Percentiles rank a stretch among this genome's conserved stretches.
Evolutionary conservation across 2,888 invertebrate species (phyloP).

Genomic region (Trilocha varians): DNA sequence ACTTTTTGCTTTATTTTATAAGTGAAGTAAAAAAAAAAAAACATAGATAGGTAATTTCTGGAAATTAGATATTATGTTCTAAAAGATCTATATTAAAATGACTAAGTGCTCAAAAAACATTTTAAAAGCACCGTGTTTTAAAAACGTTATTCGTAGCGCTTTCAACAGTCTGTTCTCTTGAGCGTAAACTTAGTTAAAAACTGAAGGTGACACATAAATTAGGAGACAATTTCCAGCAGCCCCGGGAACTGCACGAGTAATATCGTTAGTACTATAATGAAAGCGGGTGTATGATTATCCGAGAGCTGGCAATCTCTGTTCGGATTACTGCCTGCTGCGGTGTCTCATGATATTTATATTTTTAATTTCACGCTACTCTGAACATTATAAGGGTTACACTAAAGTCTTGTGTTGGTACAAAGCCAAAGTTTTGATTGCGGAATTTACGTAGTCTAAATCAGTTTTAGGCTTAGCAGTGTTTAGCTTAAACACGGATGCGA

Average conservation of each 20-base stretch:
- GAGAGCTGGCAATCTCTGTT: slow-evolving; percentile 26
- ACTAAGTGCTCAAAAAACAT: too few relatives aligned
- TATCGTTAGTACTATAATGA: slow-evolving; percentile 10
- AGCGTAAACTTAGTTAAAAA: background rate
- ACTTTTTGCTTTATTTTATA: too few relatives aligned
- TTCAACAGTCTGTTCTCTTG: background rate
- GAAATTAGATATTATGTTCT: too few relatives aligned
- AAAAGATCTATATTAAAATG: too few relatives aligned
- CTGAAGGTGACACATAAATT: background rate
- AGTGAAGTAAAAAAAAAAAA: too few relatives aligned
- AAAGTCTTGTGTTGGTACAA: slow-evolving; percentile 30
- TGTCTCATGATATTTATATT: slow-evolving; percentile 53
- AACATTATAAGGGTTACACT: slow-evolving; percentile 31
- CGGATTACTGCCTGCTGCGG: slow-evolving; percentile 39
- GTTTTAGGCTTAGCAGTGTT: background rate
- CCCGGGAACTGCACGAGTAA: background rate
- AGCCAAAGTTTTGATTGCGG: slow-evolving; percentile 25
- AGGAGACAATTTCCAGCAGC: background rate
- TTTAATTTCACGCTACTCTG: slow-evolving; percentile 48
- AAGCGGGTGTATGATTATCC: slow-evolving; percentile 24
- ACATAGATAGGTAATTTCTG: too few relatives aligned
- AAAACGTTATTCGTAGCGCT: background rate
- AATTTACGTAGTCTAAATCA: slow-evolving; percentile 5
- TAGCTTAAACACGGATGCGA: too few relatives aligned
- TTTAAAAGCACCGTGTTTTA: background rate